Percentiles rank a stretch among this genome's conserved stretches.
phyloP scores from a whole-genome alignment of 2,888 invertebrate genomes.

The Tenthredo livida region DNA sequence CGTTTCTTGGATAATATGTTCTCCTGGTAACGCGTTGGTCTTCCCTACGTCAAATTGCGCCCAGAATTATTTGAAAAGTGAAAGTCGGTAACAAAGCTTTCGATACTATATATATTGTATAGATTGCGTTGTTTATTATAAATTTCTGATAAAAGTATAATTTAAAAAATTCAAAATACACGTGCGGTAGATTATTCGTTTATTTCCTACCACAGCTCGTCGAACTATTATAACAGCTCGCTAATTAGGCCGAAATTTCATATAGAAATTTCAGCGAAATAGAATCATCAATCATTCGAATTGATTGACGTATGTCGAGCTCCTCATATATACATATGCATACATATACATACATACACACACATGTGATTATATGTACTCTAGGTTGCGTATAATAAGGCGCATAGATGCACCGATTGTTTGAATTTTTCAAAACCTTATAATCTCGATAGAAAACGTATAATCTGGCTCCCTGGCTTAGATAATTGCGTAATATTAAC shows the following conservation, averaged over 20 bases:
- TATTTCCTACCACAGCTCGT: background rate
- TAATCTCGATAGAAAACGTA: background rate
- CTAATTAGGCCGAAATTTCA: background rate
- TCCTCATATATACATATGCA: too few species aligned
- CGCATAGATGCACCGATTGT: background rate
- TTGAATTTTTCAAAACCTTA: background rate
- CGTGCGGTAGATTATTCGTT: background rate
- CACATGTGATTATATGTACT: background rate
- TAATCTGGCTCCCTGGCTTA: background rate
- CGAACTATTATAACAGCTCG: background rate
- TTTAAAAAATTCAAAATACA: background rate
- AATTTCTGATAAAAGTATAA: background rate
- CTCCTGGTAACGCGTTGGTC: background rate
- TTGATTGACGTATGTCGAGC: background rate
- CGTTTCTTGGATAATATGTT: background rate
- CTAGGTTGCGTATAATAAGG: background rate
- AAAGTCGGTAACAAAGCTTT: background rate
- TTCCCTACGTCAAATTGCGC: conserved; percentile 17
- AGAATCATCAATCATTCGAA: background rate
- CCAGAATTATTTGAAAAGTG: background rate
- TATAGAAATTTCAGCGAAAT: background rate
- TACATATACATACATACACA: too few species aligned
- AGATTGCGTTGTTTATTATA: background rate
- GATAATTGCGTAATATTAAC: background rate
- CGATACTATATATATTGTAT: background rate